These are phyloP conservation scores for Pipistrellus pygmaeus DNA, from an alignment of 2,797 vertebrate species.

Conservation along the genomic window DNA sequence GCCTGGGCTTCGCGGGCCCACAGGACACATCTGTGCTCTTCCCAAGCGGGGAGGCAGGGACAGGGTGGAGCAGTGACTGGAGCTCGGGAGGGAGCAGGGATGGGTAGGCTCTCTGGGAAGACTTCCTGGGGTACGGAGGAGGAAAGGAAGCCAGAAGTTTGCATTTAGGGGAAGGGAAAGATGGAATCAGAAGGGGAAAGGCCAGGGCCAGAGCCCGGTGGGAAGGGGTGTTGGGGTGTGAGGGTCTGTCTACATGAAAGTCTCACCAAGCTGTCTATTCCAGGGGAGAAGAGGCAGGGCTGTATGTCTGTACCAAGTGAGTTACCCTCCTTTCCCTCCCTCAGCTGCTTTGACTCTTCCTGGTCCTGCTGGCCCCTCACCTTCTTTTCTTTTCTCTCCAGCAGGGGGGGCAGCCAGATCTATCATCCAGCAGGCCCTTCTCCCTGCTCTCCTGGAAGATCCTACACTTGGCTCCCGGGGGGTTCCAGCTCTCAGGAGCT, in stretches of 20 bases:
- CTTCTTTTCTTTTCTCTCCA: slow-evolving; percentile 39
- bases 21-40: not conserved
- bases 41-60: not conserved
- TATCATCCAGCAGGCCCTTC: not conserved
- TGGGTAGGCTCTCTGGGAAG: not conserved
- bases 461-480: slow-evolving; percentile 23
- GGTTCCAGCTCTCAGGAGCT: slow-evolving; percentile 38
- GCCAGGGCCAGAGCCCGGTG: not conserved
- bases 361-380: not conserved
- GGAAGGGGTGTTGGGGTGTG: not conserved
- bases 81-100: not conserved
- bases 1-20: not conserved
- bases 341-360: not conserved
- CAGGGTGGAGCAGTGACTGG: not conserved
- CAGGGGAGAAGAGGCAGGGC: slow-evolving; percentile 69
- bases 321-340: not conserved
- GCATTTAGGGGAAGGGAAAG: slow-evolving; percentile 4
- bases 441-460: slow-evolving; percentile 40
- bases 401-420: not conserved
- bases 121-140: not conserved
- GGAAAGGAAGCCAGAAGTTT: not conserved
- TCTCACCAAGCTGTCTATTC: slow-evolving; percentile 48
- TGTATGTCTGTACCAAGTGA: slow-evolving; percentile 70
- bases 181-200: not conserved
- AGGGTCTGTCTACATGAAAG: not conserved